phyloP scores from a whole-genome alignment of 1,140 invertebrate species.

The Leptinotarsa defecta region DNA sequence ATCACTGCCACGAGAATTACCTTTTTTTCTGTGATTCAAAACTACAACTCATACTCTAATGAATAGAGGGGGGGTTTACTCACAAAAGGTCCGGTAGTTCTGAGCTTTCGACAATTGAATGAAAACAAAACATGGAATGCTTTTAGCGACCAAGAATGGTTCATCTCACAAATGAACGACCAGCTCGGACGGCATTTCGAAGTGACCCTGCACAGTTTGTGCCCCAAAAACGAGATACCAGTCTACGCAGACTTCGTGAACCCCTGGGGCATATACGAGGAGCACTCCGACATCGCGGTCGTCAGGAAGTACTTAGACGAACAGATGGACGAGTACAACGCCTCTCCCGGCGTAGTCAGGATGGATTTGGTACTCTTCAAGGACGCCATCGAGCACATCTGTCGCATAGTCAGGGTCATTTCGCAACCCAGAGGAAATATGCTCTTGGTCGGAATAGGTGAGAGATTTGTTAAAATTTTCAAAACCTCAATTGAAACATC shows the following conservation, averaged over 20 bases:
- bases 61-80: no score
- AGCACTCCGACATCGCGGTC: slow-evolving; percentile 66
- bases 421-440: slow-evolving; percentile 82
- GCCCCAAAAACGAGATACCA: slow-evolving; percentile 73
- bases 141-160: slow-evolving; percentile 75
- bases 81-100: no score
- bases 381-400: slow-evolving; percentile 83
- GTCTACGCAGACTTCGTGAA: slow-evolving; percentile 83
- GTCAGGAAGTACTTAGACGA: slow-evolving; percentile 68
- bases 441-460: slow-evolving; percentile 80
- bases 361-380: slow-evolving; percentile 83
- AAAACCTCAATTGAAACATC: neutral
- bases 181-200: slow-evolving; percentile 78
- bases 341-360: slow-evolving; percentile 70
- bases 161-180: slow-evolving; percentile 70
- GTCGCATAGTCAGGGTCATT: slow-evolving; percentile 78
- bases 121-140: neutral
- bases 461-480: neutral
- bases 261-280: slow-evolving; percentile 72
- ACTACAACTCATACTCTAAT: neutral
- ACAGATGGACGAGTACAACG: slow-evolving; percentile 80
- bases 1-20: slow-evolving; percentile 29
- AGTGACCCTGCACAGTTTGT: slow-evolving; percentile 77
- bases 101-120: no score
- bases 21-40: neutral